These are phyloP conservation scores for Encarsia formosa DNA, from an alignment of 2,888 invertebrate genomes.

Conservation along the genomic window DNA sequence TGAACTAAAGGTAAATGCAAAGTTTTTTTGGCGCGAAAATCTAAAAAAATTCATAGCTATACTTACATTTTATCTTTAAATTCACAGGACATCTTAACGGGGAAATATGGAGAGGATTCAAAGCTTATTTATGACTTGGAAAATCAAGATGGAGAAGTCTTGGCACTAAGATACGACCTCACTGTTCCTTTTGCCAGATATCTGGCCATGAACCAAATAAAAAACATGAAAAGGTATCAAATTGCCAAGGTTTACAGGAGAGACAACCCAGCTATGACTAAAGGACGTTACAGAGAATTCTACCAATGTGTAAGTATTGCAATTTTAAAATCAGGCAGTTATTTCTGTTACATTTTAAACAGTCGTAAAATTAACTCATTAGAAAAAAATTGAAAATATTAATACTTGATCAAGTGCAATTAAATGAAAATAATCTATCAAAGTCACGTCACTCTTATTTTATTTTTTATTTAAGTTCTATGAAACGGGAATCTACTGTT, in stretches of 20 bases:
- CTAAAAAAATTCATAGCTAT: no score
- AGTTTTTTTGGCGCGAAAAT: no score
- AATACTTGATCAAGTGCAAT: no score
- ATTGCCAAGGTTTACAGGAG: constrained; percentile 98
- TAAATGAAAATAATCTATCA: no score
- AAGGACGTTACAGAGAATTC: constrained; percentile 95
- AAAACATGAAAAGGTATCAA: constrained; percentile 91
- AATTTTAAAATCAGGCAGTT: no score
- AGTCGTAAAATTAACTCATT: no score
- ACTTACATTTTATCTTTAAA: background rate
- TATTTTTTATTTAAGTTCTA: no score
- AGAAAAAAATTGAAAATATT: no score
- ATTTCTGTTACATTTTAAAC: no score
- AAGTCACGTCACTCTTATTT: no score
- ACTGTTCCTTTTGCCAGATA: constrained; percentile 98
- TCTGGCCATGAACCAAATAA: constrained; percentile 95
- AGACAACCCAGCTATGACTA: constrained; percentile 95
- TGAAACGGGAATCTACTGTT: no score
- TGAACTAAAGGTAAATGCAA: constrained; percentile 80
- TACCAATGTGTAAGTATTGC: constrained; percentile 90
- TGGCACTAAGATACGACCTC: constrained; percentile 93
- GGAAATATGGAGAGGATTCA: constrained; percentile 99
- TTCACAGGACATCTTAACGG: constrained; percentile 86
- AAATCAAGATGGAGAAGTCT: constrained; percentile 97
- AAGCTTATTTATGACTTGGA: constrained; percentile 97